These are phyloP conservation scores for Sebastiscus tertius DNA, from an alignment of 2,797 vertebrate species.

Conservation along the genomic window DNA sequence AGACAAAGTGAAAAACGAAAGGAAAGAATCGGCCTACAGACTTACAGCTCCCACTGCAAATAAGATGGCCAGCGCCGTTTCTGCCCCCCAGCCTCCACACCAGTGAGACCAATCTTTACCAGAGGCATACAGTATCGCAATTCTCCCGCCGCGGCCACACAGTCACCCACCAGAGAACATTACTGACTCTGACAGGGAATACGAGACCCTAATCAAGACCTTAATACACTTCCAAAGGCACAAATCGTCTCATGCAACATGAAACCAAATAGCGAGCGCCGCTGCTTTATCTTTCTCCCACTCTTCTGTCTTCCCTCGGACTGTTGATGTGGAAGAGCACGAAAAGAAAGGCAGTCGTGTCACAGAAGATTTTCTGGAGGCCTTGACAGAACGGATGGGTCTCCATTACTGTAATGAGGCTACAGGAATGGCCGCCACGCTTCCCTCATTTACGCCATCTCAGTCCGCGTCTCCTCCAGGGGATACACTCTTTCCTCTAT, in stretches of 20 bases:
- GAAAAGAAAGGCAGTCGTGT: conserved; percentile 73
- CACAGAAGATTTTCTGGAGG: conserved; percentile 81
- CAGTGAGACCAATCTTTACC: conserved; percentile 28
- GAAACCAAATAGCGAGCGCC: conserved; percentile 47
- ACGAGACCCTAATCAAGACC: conserved; percentile 75
- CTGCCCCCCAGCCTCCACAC: conserved; percentile 1
- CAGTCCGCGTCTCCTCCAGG: conserved; percentile 76
- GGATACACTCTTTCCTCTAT: conserved; percentile 79
- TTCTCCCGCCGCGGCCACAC: conserved; percentile 36
- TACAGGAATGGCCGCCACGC: conserved; percentile 81
- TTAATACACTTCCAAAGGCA: conserved; percentile 74
- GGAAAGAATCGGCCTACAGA: not conserved
- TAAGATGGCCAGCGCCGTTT: conserved; percentile 10
- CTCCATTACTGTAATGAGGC: conserved; percentile 89
- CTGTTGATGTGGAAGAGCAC: conserved; percentile 57
- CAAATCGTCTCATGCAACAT: conserved; percentile 73
- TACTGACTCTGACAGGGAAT: conserved; percentile 75
- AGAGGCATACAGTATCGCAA: conserved; percentile 9
- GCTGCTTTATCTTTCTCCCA: conserved; percentile 40
- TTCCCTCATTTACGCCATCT: conserved; percentile 85
- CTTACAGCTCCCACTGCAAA: not conserved
- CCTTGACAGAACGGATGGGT: conserved; percentile 85
- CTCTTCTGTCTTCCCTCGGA: conserved; percentile 42
- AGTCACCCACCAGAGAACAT: conserved; percentile 63
- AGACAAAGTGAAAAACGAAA: conserved; percentile 9